Conservation (phyloP, 1,140 invertebrate species). For the Scaptomyza graminum region DNA sequence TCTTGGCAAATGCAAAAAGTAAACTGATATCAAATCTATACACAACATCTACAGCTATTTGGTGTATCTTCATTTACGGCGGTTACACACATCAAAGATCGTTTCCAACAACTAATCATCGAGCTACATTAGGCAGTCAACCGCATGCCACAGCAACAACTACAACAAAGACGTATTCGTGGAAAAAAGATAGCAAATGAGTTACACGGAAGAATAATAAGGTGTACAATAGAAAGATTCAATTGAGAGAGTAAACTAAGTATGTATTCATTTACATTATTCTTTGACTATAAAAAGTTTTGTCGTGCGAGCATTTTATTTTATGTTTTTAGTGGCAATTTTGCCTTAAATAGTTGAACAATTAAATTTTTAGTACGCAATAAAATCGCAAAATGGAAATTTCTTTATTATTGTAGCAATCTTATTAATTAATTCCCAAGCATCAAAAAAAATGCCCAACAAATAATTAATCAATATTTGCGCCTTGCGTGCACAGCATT, state of each 20-base stretch:
- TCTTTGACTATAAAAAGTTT: too few relatives aligned
- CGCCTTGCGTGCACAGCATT: constrained; percentile 52
- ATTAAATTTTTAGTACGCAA: too few relatives aligned
- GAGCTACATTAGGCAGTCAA: constrained; percentile 11
- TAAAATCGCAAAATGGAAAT: too few relatives aligned
- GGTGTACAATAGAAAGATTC: too few relatives aligned
- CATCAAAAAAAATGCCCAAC: constrained; percentile 4
- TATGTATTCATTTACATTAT: too few relatives aligned
- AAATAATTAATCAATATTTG: constrained; percentile 76
- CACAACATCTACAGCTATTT: constrained; percentile 1
- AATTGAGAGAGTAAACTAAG: too few relatives aligned
- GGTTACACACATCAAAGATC: constrained; percentile 29
- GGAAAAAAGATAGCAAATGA: constrained; percentile 24
- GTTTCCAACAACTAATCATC: constrained; percentile 25
- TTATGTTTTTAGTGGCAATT: too few relatives aligned
- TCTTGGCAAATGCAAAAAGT: constrained; percentile 27
- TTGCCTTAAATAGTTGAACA: too few relatives aligned
- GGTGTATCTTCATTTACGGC: constrained; percentile 13
- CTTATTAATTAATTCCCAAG: too few relatives aligned
- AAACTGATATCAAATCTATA: not conserved
- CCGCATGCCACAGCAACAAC: not conserved
- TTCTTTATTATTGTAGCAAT: too few relatives aligned
- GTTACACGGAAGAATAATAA: constrained; percentile 13
- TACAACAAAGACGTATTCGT: not conserved
- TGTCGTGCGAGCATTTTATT: too few relatives aligned